Percentiles rank a stretch among this genome's conserved stretches.
These are phyloP conservation scores for Nomada ruficornis DNA, from an alignment of 2,888 invertebrate genomes.

Conservation along the genomic window DNA sequence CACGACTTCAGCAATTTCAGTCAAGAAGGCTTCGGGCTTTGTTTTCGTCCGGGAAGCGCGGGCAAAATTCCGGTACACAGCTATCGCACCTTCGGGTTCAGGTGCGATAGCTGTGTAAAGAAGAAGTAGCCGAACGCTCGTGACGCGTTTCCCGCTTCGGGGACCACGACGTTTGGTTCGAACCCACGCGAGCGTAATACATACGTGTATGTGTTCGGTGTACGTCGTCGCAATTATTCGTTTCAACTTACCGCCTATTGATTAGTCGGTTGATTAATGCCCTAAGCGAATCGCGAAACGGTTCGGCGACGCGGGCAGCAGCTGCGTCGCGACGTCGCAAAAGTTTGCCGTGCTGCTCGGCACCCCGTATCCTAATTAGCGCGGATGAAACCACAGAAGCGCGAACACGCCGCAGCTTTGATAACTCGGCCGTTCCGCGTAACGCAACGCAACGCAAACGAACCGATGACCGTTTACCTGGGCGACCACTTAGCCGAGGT, in stretches of 20 bases:
- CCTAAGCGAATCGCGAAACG: background rate
- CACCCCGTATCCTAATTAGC: background rate
- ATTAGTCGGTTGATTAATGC: too few relatives aligned
- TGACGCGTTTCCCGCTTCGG: too few relatives aligned
- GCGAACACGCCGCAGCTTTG: background rate
- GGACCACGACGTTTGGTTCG: too few relatives aligned
- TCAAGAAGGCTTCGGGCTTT: background rate
- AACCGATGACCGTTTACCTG: background rate
- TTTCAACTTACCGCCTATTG: too few relatives aligned
- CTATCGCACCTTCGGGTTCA: too few relatives aligned
- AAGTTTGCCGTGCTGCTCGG: background rate
- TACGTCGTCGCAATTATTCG: too few relatives aligned
- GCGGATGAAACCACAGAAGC: background rate
- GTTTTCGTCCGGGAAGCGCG: background rate
- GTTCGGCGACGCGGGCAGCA: background rate
- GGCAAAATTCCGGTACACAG: background rate
- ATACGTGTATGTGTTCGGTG: too few relatives aligned
- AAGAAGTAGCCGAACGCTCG: too few relatives aligned
- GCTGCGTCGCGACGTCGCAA: background rate
- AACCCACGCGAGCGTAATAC: too few relatives aligned
- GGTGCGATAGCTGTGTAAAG: too few relatives aligned
- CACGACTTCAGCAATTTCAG: background rate
- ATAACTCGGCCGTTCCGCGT: background rate
- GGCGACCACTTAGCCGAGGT: background rate
- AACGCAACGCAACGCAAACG: background rate